Conservation (phyloP, 2,113 vertebrate genomes). For the Capreolus pygargus region DNA sequence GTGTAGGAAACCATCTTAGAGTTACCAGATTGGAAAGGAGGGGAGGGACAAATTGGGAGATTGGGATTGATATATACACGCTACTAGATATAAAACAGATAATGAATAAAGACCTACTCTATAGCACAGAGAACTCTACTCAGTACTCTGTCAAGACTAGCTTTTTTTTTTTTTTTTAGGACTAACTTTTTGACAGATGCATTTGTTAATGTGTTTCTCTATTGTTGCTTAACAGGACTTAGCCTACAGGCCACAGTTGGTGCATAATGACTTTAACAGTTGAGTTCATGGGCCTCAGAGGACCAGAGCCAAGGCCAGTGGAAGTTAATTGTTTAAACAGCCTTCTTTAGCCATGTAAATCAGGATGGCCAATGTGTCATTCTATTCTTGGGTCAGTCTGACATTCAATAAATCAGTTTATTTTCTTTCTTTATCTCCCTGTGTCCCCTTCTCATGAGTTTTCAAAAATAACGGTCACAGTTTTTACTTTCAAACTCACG, state of each 20-base stretch:
- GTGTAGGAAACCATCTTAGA: not conserved
- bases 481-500: not conserved
- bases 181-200: not conserved
- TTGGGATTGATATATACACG: not conserved
- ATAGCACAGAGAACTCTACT: not conserved
- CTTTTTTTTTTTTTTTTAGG: no score
- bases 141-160: not conserved
- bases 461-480: not conserved
- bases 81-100: not conserved
- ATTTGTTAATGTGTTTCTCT: not conserved
- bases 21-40: not conserved
- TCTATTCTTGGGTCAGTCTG: not conserved
- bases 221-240: not conserved
- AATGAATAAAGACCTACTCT: not conserved
- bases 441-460: not conserved
- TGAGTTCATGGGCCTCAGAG: not conserved
- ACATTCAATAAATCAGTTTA: not conserved
- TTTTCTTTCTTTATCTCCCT: not conserved
- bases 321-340: slow-evolving; percentile 30
- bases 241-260: not conserved
- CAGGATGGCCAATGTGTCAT: not conserved
- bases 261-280: slow-evolving; percentile 41
- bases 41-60: not conserved
- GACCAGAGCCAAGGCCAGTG: not conserved
- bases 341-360: not conserved